These are phyloP conservation scores for Caenorhabditis becei DNA, from an alignment of 2,888 invertebrate genomes.

Conservation along the genomic window DNA sequence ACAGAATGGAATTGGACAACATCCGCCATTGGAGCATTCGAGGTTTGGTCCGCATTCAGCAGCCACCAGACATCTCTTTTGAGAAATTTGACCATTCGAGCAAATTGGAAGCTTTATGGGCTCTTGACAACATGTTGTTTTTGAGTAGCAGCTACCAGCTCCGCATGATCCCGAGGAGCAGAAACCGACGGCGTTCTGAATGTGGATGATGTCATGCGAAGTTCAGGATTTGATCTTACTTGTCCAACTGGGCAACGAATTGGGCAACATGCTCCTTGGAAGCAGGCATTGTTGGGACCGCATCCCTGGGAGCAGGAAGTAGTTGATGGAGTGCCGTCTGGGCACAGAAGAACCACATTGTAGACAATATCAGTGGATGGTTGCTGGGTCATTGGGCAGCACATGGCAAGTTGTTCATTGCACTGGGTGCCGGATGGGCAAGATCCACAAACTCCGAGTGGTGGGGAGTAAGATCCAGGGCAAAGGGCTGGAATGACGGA, in stretches of 20 bases:
- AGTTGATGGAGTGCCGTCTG: conserved; percentile 72
- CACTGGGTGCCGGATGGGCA: conserved; percentile 67
- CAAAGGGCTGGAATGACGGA: conserved; percentile 63
- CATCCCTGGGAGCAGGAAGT: conserved; percentile 66
- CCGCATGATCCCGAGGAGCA: conserved; percentile 70
- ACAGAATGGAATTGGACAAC: conserved; percentile 80
- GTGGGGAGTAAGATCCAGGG: conserved; percentile 70
- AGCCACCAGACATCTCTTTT: conserved; percentile 53
- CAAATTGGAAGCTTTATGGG: conserved; percentile 53
- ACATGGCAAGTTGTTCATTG: conserved; percentile 65
- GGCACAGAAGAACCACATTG: conserved; percentile 71
- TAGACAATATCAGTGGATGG: conserved; percentile 68
- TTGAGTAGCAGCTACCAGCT: conserved; percentile 63
- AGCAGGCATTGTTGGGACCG: conserved; percentile 72
- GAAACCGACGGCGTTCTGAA: conserved; percentile 70
- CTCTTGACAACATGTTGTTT: conserved; percentile 75
- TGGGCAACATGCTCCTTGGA: conserved; percentile 79
- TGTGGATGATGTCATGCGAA: not conserved
- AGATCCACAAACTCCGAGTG: conserved; percentile 65
- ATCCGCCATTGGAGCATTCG: conserved; percentile 80
- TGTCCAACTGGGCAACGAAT: conserved; percentile 74
- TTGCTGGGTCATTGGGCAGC: conserved; percentile 67
- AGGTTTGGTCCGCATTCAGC: conserved; percentile 75
- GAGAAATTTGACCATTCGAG: conserved; percentile 56
- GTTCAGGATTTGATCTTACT: conserved; percentile 14